phyloP scores from a whole-genome alignment of 2,888 invertebrate species.

The Acanthopleura granulata region DNA sequence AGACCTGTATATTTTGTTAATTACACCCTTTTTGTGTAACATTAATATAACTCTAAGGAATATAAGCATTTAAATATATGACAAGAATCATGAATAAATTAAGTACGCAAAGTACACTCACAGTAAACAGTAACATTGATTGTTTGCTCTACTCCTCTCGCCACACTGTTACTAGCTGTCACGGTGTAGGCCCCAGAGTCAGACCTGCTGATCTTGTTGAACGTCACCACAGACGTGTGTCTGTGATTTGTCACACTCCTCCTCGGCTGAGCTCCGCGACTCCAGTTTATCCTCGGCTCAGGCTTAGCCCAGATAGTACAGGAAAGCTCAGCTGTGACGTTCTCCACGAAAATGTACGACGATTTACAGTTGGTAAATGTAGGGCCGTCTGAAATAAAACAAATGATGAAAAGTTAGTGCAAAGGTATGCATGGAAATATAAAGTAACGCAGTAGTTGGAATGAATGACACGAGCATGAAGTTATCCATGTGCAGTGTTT shows the following conservation, averaged over 20 bases:
- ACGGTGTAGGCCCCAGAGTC: background rate
- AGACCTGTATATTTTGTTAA: no score
- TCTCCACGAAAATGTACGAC: background rate
- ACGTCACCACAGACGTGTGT: background rate
- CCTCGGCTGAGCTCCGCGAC: background rate
- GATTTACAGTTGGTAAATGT: background rate
- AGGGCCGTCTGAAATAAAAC: no score
- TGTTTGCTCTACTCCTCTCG: background rate
- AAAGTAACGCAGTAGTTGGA: no score
- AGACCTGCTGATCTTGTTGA: background rate
- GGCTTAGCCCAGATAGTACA: slow-evolving; percentile 1
- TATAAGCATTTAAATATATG: no score
- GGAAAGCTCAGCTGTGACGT: background rate
- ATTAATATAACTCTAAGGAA: no score
- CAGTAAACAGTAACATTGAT: background rate
- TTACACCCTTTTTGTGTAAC: no score
- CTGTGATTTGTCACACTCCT: background rate
- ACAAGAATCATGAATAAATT: background rate
- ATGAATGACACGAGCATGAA: no score
- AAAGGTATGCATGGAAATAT: no score
- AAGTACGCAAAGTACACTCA: background rate
- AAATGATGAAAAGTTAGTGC: no score
- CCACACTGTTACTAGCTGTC: background rate
- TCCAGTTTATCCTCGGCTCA: background rate
- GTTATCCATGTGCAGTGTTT: no score